Percentiles rank a stretch among this genome's conserved stretches.
These are phyloP conservation scores for Tetrax tetrax DNA, from an alignment of 2,113 vertebrate species.

Conservation along the genomic window DNA sequence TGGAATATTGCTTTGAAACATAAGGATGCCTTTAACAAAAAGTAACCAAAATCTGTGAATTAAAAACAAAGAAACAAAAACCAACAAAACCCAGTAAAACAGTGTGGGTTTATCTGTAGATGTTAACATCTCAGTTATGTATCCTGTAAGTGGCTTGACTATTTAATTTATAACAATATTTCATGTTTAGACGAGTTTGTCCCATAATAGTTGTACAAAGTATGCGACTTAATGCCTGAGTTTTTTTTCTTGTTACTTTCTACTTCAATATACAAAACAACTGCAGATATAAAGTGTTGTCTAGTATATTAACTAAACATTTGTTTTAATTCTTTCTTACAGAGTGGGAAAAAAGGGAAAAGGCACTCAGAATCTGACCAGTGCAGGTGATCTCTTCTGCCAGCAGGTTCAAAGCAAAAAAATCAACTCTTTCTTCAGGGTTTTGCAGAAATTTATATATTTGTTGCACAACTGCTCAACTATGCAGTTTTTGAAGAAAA, in stretches of 20 bases:
- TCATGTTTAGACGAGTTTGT: background rate
- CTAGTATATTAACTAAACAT: background rate
- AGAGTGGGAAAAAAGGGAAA: conserved; percentile 90
- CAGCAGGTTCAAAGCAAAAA: conserved; percentile 32
- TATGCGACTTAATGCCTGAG: background rate
- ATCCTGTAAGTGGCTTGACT: background rate
- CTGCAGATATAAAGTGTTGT: background rate
- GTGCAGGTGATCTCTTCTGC: conserved; percentile 75
- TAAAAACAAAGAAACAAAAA: background rate
- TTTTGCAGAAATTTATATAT: conserved; percentile 73
- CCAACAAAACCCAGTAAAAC: background rate
- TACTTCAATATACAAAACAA: background rate
- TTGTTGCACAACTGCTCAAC: conserved; percentile 70
- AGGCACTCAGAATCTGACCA: conserved; percentile 84
- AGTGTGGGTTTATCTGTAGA: background rate
- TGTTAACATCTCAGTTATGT: background rate
- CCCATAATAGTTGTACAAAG: background rate
- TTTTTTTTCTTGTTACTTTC: background rate
- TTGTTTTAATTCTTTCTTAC: conserved; percentile 49
- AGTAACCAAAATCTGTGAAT: background rate
- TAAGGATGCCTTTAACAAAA: background rate
- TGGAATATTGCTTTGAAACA: background rate
- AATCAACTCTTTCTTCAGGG: conserved; percentile 48
- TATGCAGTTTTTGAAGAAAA: conserved; percentile 70
- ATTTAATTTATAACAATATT: background rate